Conservation (phyloP, 1,140 invertebrate genomes). For the Centruroides vittatus region DNA sequence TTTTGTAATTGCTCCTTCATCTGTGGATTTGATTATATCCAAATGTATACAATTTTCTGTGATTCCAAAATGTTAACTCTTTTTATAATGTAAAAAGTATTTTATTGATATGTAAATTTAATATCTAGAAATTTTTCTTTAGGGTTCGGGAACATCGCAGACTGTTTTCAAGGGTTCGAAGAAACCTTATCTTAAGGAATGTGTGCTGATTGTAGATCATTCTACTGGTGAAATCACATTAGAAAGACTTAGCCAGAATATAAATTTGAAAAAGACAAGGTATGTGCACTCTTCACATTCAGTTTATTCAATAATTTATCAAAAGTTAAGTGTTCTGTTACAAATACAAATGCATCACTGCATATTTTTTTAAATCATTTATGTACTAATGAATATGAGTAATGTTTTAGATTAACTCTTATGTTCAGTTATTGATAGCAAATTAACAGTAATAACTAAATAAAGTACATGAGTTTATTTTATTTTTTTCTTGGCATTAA, state of each 20-base stretch:
- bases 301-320: neutral
- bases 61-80: no score
- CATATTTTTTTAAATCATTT: neutral
- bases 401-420: no score
- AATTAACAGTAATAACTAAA: no score
- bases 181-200: slow-evolving; percentile 78
- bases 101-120: no score
- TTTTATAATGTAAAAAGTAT: no score
- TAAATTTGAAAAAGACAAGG: slow-evolving; percentile 90
- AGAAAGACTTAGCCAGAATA: slow-evolving; percentile 76
- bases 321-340: slow-evolving; percentile 1
- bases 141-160: slow-evolving; percentile 69
- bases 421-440: no score
- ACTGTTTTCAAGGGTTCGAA: slow-evolving; percentile 90
- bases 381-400: no score
- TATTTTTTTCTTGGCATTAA: no score
- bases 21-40: no score
- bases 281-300: slow-evolving; percentile 25
- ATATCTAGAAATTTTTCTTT: slow-evolving; percentile 20
- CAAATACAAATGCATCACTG: neutral
- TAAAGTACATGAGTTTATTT: no score
- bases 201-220: slow-evolving; percentile 84
- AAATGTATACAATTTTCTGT: no score
- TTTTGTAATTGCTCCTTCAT: no score
- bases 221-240: slow-evolving; percentile 80